Evolutionary conservation across 2,888 invertebrate genomes (phyloP), one percentile per base, ranked within the genome.

Genomic region (Ochropleura plecta): DNA sequence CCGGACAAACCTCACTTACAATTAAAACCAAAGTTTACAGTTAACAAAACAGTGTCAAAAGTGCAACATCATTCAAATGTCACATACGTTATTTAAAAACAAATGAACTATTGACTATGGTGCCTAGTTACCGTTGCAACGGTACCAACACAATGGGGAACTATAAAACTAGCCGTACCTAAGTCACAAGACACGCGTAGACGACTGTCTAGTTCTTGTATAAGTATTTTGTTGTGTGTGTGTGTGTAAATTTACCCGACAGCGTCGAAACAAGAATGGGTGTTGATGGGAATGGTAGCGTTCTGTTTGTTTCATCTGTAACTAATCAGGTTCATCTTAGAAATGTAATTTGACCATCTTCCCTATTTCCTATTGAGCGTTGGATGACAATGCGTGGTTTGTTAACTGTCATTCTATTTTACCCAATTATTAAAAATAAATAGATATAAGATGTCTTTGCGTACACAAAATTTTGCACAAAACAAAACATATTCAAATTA

Each of bases 101-200:
- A 84, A 84, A 70, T 81, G 55, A 70, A 59, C 59, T 69, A 57
- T 69, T 12, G 60, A 44, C 64, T 4, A 66, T 51, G 55, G 18
- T 40, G 53, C 51, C 18, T 46, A 30, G 64, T 51, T 68, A 83
- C 84, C 84, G 81, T 84, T 79, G 55, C 60, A 81, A 76, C 84
- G 81, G 82, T 30, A 76, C 67, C 4, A 3, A 0, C 2, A 84
- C 84, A 82, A 82, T 76, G 84, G 70, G n/a, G 64, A 59, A 10
- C 76, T 44, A 80, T 84, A 80, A 67, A 81, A 68, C 20, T 64
- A 51, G 53, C 53, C 53, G 64, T 66, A 64, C 53, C 60, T 66
- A 64, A 67, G 66, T 82, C 60, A 78, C 60, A 40, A 68, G 57
- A 64, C 46, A 77, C 51, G 60, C 63, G 44, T 55, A 70, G 62